phyloP scores from a whole-genome alignment of 2,888 invertebrate species.

The Tanypteryx hageni region DNA sequence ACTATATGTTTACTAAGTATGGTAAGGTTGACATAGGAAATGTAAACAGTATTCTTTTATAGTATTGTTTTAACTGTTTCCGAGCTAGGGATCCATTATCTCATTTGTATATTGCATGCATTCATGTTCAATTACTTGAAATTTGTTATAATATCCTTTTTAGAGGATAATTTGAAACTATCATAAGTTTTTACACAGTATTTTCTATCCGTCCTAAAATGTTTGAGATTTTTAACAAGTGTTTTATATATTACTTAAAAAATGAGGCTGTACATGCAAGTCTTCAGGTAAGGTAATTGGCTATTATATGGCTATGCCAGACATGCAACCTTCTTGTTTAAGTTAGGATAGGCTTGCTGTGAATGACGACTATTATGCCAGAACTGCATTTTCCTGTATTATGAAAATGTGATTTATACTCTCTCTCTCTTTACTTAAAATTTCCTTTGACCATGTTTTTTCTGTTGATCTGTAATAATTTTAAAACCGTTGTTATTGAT shows the following conservation, averaged over 20 bases:
- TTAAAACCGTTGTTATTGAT: neutral
- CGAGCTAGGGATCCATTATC: too few species aligned
- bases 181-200: neutral
- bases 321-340: neutral
- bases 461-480: neutral
- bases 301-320: neutral
- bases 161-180: too few species aligned
- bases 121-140: too few species aligned
- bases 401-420: neutral
- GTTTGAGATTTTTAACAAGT: neutral
- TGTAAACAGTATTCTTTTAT: too few species aligned
- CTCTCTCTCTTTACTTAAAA: neutral
- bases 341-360: neutral
- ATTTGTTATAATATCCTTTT: too few species aligned
- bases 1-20: too few species aligned
- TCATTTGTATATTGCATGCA: too few species aligned
- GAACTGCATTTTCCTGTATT: conserved; percentile 3
- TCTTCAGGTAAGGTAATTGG: neutral
- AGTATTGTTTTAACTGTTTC: too few species aligned
- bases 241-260: neutral
- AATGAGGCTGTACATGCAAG: neutral
- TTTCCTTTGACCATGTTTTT: neutral
- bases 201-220: conserved; percentile 19
- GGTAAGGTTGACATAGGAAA: too few species aligned
- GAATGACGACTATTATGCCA: too few species aligned